A percentile compares a stretch with the other conserved stretches of the same genome.
These are phyloP conservation scores for Sebastiscus tertius DNA, from an alignment of 2,797 vertebrate species.

Conservation along the genomic window DNA sequence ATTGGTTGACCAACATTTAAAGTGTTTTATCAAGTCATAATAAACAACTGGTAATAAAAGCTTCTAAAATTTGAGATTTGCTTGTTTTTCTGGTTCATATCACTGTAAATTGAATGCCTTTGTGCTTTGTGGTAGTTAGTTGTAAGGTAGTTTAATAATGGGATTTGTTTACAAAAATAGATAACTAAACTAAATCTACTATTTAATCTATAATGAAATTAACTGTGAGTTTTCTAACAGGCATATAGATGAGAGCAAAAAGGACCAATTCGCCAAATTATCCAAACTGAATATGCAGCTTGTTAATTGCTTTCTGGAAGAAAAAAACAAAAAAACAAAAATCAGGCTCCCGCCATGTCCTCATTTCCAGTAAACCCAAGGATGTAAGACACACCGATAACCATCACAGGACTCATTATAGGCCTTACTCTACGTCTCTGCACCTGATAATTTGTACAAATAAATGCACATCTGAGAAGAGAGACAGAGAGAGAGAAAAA, in stretches of 20 bases:
- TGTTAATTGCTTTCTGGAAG: constrained; percentile 10
- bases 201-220: neutral
- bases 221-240: neutral
- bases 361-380: constrained; percentile 76
- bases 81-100: neutral
- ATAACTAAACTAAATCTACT: neutral
- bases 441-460: constrained; percentile 66
- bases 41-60: neutral
- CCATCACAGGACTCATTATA: constrained; percentile 63
- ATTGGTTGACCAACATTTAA: neutral
- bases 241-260: neutral
- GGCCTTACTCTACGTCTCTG: constrained; percentile 38
- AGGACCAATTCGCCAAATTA: neutral
- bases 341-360: neutral
- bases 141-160: neutral
- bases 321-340: neutral
- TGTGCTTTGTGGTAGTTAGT: neutral
- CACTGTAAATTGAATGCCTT: neutral
- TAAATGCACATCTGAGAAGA: constrained; percentile 61
- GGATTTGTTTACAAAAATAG: neutral
- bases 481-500: constrained; percentile 24
- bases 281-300: neutral
- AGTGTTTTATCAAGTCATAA: neutral
- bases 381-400: constrained; percentile 51
- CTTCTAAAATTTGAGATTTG: neutral